phyloP scores from a whole-genome alignment of 2,888 invertebrate genomes.

The Brachyopa scutellaris region DNA sequence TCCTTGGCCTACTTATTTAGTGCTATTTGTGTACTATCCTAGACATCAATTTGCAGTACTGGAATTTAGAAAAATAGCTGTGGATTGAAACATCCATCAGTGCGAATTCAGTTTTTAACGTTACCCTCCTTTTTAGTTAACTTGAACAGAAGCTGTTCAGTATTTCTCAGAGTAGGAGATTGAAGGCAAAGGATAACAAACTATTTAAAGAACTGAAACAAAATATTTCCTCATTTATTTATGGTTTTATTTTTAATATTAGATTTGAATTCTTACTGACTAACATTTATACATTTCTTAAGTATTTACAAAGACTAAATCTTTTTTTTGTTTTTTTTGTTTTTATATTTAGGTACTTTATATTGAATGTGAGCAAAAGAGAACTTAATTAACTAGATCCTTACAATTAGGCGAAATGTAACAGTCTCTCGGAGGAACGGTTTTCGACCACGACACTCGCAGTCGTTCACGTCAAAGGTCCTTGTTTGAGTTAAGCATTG shows the following conservation, averaged over 20 bases:
- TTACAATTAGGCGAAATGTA: conserved; percentile 61
- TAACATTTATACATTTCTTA: conserved; percentile 28
- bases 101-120: no score
- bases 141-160: no score
- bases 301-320: conserved; percentile 30
- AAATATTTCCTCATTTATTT: not conserved
- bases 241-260: not conserved
- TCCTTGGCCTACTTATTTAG: no score
- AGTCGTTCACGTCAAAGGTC: conserved; percentile 71
- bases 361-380: conserved; percentile 31
- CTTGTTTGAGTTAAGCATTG: conserved; percentile 60
- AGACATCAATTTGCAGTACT: no score
- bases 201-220: not conserved
- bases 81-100: no score
- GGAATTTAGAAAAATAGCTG: no score
- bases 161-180: no score
- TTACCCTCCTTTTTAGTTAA: no score
- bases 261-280: conserved; percentile 8
- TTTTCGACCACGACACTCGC: conserved; percentile 73
- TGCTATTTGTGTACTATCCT: no score
- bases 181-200: no score
- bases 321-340: not conserved
- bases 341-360: no score
- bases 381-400: conserved; percentile 45
- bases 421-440: conserved; percentile 68